Evolutionary conservation across 2,797 vertebrate genomes (phyloP), one percentile per base, ranked within the genome.

Genomic region (Chanos chanos): DNA sequence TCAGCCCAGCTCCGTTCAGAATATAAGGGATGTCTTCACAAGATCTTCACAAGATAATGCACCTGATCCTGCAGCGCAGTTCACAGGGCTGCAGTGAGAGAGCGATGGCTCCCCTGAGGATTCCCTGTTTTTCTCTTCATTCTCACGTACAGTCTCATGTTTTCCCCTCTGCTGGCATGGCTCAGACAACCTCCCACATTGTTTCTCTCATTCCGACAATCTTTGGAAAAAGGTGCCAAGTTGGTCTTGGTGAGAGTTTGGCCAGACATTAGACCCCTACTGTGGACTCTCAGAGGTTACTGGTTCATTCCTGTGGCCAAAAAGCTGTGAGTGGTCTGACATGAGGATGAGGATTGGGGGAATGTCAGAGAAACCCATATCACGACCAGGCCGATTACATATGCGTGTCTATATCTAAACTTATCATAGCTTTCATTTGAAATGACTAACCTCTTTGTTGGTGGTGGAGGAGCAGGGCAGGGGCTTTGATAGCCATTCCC

Each of bases 21-120:
- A 96, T 94, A 93, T 93, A n/a, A n/a, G n/a, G n/a, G n/a, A n/a
- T n/a, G n/a, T n/a, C n/a, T n/a, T n/a, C 86, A 88, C 83, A 94
- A 95, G 91, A 86, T 76, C 7, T 96, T 97, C 93, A 96, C 94
- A 95, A 94, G 92, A 95, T 92, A 92, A 94, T 92, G 90, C 94
- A 97, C 94, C 94, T 97, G 94, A 97, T 95, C 92, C 93, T 93
- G 90, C 94, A 95, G 91, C 86, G 76, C 89, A 91, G 89, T 93
- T 96, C 94, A 94, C 90, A 94, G 83, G 87, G 76, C 83, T 91
- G 80, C 78, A 87, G 72, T 51, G 75, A 81, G 90, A 93, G 92
- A 96, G 64, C 62, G 86, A 98, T 94, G 73, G 81, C 69, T 94
- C 94, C 91, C 93, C 1, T 41, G 92, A 86, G 94, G 74, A 77